Evolutionary conservation across 53 echinoderm and acorn worm genomes (phyloP).

Genomic region (Hippasteria phrygiana): DNA sequence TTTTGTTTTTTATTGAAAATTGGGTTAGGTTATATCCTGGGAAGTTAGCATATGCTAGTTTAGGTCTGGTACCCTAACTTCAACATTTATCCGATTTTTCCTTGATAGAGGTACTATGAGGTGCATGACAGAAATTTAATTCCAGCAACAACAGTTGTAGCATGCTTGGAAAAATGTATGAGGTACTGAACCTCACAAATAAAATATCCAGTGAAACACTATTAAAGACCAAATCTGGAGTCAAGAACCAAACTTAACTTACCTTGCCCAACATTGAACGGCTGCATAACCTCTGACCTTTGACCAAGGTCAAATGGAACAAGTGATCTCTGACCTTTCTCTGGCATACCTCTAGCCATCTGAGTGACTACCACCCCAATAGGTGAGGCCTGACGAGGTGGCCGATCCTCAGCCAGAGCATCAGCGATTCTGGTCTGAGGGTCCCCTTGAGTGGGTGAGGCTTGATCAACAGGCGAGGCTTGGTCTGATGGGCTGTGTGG

Average conservation of each 20-base stretch:
- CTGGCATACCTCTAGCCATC: conserved; percentile 33
- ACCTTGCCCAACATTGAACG: conserved; percentile 19
- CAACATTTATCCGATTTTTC: too few species aligned
- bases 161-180: too few species aligned
- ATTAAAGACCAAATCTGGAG: background rate
- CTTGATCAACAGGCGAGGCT: conserved; percentile 25
- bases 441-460: background rate
- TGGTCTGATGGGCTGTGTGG: conserved; percentile 65
- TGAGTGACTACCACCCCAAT: conserved; percentile 66
- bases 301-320: conserved; percentile 16
- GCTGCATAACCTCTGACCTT: conserved; percentile 39
- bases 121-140: too few species aligned
- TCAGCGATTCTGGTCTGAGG: background rate
- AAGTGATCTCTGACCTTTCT: conserved; percentile 22
- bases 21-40: too few species aligned
- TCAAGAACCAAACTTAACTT: background rate
- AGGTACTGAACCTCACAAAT: too few species aligned
- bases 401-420: background rate
- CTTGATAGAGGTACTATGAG: too few species aligned
- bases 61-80: too few species aligned
- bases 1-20: too few species aligned
- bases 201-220: too few species aligned
- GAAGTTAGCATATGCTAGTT: too few species aligned
- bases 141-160: too few species aligned
- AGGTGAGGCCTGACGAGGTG: conserved; percentile 48